Conservation (phyloP, 2,797 vertebrate species). For the Pseudochromis fuscus region DNA sequence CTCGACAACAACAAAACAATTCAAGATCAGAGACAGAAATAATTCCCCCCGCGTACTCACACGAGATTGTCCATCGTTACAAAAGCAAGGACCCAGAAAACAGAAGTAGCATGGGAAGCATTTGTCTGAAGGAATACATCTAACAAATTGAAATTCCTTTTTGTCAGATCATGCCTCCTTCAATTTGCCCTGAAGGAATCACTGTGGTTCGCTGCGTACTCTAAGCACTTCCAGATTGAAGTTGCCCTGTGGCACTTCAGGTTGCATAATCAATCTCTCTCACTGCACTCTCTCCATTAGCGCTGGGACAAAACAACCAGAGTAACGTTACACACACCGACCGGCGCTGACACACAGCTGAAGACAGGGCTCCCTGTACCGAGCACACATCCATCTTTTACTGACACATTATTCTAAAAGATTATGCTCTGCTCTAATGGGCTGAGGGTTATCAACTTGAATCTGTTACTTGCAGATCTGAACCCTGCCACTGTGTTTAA, state of each 20-base stretch:
- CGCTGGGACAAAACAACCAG: slow-evolving; percentile 66
- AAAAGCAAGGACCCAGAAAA: slow-evolving; percentile 46
- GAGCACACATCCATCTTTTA: slow-evolving; percentile 58
- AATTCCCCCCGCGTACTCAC: slow-evolving; percentile 50
- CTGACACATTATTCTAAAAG: slow-evolving; percentile 40
- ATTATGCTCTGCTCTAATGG: neutral
- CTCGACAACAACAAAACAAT: slow-evolving; percentile 70
- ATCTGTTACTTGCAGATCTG: neutral
- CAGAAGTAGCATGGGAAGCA: slow-evolving; percentile 72
- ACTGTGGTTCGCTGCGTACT: slow-evolving; percentile 65
- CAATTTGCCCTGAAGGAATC: slow-evolving; percentile 78
- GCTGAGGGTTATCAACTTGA: slow-evolving; percentile 21
- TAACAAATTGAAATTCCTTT: slow-evolving; percentile 82
- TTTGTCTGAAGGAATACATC: slow-evolving; percentile 77
- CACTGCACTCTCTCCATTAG: slow-evolving; percentile 69
- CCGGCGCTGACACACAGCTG: slow-evolving; percentile 26
- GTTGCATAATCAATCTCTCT: slow-evolving; percentile 84
- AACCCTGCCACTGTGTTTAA: neutral
- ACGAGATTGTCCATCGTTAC: slow-evolving; percentile 59
- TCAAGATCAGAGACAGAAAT: slow-evolving; percentile 69
- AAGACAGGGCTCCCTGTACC: slow-evolving; percentile 42
- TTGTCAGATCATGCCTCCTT: slow-evolving; percentile 83
- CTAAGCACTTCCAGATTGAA: slow-evolving; percentile 84
- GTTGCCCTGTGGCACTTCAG: slow-evolving; percentile 82
- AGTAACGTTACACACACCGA: slow-evolving; percentile 75